A percentile compares a stretch with the other conserved stretches of the same genome.
phyloP scores from a whole-genome alignment of 2,113 vertebrate genomes.

The Cheirogaleus medius region DNA sequence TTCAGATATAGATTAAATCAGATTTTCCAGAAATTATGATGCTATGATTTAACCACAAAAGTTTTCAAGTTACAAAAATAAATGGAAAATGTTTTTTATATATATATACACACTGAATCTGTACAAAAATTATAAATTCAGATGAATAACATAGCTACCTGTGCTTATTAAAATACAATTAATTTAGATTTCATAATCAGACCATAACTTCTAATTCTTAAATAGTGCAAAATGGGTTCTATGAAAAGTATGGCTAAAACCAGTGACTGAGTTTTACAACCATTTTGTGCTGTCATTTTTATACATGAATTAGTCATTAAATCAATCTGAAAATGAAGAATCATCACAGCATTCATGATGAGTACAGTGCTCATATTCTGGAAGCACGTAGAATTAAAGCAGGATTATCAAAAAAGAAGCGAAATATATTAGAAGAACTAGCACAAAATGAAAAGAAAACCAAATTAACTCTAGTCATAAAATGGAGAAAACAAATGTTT shows the following conservation, averaged over 20 bases:
- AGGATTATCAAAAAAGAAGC: neutral
- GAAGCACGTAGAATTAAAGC: neutral
- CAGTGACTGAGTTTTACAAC: neutral
- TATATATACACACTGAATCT: neutral
- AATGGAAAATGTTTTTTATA: neutral
- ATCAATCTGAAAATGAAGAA: neutral
- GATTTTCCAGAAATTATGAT: conserved; percentile 48
- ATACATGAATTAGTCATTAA: neutral
- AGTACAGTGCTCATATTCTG: neutral
- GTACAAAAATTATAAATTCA: neutral
- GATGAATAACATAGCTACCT: neutral
- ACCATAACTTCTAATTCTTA: neutral
- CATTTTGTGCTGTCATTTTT: neutral
- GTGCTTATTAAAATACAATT: conserved; percentile 20
- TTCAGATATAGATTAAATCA: neutral
- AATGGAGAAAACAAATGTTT: neutral
- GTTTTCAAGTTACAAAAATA: conserved; percentile 32
- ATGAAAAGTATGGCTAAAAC: neutral
- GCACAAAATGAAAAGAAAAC: conserved; percentile 24
- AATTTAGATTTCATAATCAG: neutral
- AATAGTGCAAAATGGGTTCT: neutral
- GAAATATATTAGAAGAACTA: neutral
- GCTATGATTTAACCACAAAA: neutral
- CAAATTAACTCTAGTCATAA: conserved; percentile 17
- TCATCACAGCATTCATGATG: neutral